Percentiles rank a stretch among this genome's conserved stretches.
Conservation (phyloP, 2,888 invertebrate genomes). For the Neelides folsomi region DNA sequence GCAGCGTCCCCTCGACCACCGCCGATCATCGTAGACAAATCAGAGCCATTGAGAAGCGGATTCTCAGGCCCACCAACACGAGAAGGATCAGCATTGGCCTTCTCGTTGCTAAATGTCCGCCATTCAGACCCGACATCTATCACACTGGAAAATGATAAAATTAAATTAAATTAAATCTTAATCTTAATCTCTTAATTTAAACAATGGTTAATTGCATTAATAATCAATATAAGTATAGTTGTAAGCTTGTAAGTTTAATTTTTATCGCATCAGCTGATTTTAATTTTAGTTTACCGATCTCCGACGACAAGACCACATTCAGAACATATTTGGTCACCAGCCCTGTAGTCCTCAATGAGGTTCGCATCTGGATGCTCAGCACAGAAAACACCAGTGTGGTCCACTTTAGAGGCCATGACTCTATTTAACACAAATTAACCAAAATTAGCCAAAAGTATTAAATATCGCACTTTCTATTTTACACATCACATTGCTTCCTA, state of each 20-base stretch:
- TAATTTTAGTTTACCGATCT: conserved; percentile 55
- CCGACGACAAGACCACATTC: conserved; percentile 99
- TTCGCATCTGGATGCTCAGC: conserved; percentile 90
- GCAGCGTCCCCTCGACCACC: conserved; percentile 58
- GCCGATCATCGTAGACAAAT: conserved; percentile 91
- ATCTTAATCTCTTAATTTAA: too few relatives aligned
- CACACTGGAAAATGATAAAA: conserved; percentile 49
- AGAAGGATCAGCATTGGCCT: conserved; percentile 89
- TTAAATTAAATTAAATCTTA: too few relatives aligned
- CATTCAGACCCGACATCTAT: conserved; percentile 99
- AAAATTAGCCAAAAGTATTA: too few relatives aligned
- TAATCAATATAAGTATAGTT: too few relatives aligned
- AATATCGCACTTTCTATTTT: too few relatives aligned
- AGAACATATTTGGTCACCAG: conserved; percentile 97
- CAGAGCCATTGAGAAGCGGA: conserved; percentile 84
- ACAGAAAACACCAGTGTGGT: conserved; percentile 52
- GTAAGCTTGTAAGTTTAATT: background rate
- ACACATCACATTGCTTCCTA: too few relatives aligned
- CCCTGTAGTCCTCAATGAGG: conserved; percentile 94
- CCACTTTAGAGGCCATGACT: background rate
- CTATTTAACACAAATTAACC: too few relatives aligned
- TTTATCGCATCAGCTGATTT: conserved; percentile 16
- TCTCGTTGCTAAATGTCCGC: conserved; percentile 99
- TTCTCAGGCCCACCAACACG: conserved; percentile 99
- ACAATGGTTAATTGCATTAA: too few relatives aligned